Conservation (phyloP, 2,888 invertebrate genomes). For the Orchestes rusci region DNA sequence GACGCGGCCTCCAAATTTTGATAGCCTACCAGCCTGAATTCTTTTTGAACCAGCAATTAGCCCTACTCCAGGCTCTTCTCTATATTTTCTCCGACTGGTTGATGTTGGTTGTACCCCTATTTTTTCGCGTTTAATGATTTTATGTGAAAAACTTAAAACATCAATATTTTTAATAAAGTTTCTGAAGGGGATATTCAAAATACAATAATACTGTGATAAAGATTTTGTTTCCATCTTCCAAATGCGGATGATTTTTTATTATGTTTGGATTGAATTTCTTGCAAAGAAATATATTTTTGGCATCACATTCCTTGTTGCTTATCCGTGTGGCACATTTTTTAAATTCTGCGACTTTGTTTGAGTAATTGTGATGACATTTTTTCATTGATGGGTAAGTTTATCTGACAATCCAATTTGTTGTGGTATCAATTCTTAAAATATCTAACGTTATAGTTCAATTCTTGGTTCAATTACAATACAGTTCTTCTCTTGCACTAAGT, state of each 20-base stretch:
- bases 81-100: conserved; percentile 10
- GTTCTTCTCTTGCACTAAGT: too few relatives aligned
- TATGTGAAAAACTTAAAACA: conserved; percentile 9
- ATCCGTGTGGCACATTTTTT: conserved; percentile 5
- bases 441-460: background rate
- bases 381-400: conserved; percentile 5
- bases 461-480: too few relatives aligned
- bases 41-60: conserved; percentile 13
- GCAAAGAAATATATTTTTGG: conserved; percentile 4
- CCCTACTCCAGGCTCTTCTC: conserved; percentile 8
- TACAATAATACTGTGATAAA: conserved; percentile 1
- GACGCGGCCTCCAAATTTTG: conserved; percentile 10
- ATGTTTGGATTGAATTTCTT: conserved; percentile 6
- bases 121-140: conserved; percentile 7
- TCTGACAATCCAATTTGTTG: conserved; percentile 6
- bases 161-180: too few relatives aligned
- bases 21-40: conserved; percentile 2
- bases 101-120: conserved; percentile 13
- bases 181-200: too few relatives aligned
- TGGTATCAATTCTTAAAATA: conserved; percentile 1
- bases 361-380: conserved; percentile 5
- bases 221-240: conserved; percentile 3
- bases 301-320: conserved; percentile 4
- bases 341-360: conserved; percentile 3
- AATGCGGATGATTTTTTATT: conserved; percentile 4